phyloP scores from a whole-genome alignment of 2,888 invertebrate genomes.

The Xanthorhoe designata region DNA sequence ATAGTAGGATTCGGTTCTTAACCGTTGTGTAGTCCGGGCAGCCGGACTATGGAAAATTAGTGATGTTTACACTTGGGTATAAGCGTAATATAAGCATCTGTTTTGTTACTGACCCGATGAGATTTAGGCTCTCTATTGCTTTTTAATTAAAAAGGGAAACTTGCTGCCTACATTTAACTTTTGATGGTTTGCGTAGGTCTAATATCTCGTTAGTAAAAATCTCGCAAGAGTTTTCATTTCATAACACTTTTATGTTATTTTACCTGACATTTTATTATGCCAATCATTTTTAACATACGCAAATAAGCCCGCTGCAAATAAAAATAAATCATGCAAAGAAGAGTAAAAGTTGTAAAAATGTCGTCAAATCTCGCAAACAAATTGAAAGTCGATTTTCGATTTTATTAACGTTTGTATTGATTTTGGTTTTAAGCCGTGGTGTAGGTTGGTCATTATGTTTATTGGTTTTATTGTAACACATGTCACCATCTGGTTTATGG shows the following conservation, averaged over 20 bases:
- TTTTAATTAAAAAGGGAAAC: conserved; percentile 24
- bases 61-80: not conserved
- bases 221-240: conserved; percentile 10
- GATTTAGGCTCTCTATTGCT: not conserved
- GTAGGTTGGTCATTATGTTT: conserved; percentile 22
- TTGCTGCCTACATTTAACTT: conserved; percentile 10
- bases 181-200: conserved; percentile 31
- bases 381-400: conserved; percentile 19
- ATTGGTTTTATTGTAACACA: conserved; percentile 40
- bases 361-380: conserved; percentile 24
- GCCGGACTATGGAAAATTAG: too few relatives aligned
- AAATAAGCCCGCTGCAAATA: conserved; percentile 17
- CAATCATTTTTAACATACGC: conserved; percentile 21
- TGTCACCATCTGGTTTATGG: conserved; percentile 40
- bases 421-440: conserved; percentile 24
- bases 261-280: conserved; percentile 25
- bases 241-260: conserved; percentile 23
- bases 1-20: too few relatives aligned
- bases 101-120: not conserved
- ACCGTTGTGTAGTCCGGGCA: too few relatives aligned
- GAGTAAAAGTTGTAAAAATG: conserved; percentile 28
- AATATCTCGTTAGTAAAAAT: conserved; percentile 18
- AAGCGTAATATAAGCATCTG: not conserved
- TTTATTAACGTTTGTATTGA: conserved; percentile 19
- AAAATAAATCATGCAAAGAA: conserved; percentile 25